A percentile compares a stretch with the other conserved stretches of the same genome.
Evolutionary conservation across 1,140 invertebrate genomes (phyloP).

Genomic region (Pinna nobilis): DNA sequence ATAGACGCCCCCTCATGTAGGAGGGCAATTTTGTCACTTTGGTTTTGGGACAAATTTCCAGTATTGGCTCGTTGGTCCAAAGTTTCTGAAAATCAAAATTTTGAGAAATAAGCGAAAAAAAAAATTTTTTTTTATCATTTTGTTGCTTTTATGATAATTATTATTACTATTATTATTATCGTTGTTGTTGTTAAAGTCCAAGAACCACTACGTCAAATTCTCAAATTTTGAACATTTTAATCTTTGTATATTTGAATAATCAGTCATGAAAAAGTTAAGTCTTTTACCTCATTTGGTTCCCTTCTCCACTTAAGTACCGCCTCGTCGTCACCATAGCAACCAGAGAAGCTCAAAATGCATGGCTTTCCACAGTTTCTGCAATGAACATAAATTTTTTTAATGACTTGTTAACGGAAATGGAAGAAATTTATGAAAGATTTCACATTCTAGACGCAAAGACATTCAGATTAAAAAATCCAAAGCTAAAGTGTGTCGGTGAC

Average conservation of each 20-base stretch:
- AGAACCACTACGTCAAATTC: too few relatives aligned
- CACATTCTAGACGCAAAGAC: neutral
- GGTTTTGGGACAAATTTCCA: conserved; percentile 73
- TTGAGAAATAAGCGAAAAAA: conserved; percentile 9
- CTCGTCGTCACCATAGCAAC: conserved; percentile 77
- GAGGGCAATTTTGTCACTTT: conserved; percentile 66
- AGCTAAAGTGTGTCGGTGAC: neutral
- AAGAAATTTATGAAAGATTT: neutral
- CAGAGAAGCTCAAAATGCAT: conserved; percentile 76
- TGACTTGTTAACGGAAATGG: neutral
- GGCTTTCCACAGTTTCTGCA: conserved; percentile 70
- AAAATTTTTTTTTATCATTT: neutral
- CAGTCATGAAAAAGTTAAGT: neutral
- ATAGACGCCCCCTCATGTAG: conserved; percentile 64
- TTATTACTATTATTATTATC: too few relatives aligned
- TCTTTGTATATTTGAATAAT: conserved; percentile 3
- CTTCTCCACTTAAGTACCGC: conserved; percentile 76
- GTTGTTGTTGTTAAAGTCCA: too few relatives aligned
- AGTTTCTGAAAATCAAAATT: conserved; percentile 69
- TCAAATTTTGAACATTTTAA: too few relatives aligned
- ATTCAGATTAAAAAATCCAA: neutral
- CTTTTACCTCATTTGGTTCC: conserved; percentile 73
- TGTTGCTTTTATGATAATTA: neutral
- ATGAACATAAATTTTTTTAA: neutral
- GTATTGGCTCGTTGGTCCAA: conserved; percentile 78